phyloP scores from a whole-genome alignment of 2,888 invertebrate genomes.

The Drosophila lacicola region DNA sequence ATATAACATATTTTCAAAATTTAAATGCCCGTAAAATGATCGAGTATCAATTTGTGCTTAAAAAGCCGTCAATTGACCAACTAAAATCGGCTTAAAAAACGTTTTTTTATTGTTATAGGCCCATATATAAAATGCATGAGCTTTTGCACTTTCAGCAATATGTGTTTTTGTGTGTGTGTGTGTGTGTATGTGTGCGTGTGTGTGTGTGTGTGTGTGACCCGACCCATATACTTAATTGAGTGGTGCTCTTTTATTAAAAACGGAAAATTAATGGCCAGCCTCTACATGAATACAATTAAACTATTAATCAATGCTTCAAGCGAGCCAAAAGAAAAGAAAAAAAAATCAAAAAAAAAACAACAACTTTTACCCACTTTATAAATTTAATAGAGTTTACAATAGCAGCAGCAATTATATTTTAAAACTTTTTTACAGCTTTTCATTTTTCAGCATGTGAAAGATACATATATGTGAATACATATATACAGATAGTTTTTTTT shows the following conservation, averaged over 20 bases:
- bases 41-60: no score
- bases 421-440: constrained; percentile 67
- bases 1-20: neutral
- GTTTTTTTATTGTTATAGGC: neutral
- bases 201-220: neutral
- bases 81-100: constrained; percentile 23
- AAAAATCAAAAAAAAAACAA: constrained; percentile 10
- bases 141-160: constrained; percentile 16
- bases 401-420: constrained; percentile 74
- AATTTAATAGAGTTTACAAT: constrained; percentile 65
- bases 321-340: neutral
- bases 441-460: constrained; percentile 19
- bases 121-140: constrained; percentile 14
- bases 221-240: constrained; percentile 63
- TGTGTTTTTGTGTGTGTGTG: no score
- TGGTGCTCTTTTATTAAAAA: constrained; percentile 61
- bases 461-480: neutral
- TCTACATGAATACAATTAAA: constrained; percentile 61
- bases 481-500: constrained; percentile 1
- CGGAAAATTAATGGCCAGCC: constrained; percentile 63
- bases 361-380: constrained; percentile 61
- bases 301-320: constrained; percentile 71
- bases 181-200: no score
- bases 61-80: constrained; percentile 32
- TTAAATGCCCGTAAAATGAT: neutral